A percentile compares a stretch with the other conserved stretches of the same genome.
phyloP scores from a whole-genome alignment of 2,113 vertebrate species.

The Anolis sagrei region DNA sequence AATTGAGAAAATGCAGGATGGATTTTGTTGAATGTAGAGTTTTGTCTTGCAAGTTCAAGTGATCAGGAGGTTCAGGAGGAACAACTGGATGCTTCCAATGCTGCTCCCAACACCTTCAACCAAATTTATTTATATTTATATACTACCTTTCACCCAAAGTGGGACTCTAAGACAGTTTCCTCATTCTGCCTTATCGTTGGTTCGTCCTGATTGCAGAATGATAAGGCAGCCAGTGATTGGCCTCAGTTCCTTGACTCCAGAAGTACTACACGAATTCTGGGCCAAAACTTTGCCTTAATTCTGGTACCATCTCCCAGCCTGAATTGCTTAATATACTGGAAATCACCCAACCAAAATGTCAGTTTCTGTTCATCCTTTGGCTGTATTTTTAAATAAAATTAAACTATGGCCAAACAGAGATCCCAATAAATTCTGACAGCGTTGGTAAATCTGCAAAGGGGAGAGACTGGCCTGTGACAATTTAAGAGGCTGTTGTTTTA shows the following conservation, averaged over 20 bases:
- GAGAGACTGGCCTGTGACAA: conserved; percentile 36
- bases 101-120: too few relatives aligned
- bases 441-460: conserved; percentile 35
- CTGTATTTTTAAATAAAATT: conserved; percentile 42
- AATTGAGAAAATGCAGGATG: too few relatives aligned
- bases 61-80: background rate
- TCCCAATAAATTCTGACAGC: conserved; percentile 40
- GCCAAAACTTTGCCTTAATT: background rate
- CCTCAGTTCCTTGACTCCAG: background rate
- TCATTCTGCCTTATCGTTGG: too few relatives aligned
- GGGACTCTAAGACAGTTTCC: too few relatives aligned
- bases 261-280: background rate
- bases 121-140: too few relatives aligned
- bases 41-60: too few relatives aligned
- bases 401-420: conserved; percentile 42
- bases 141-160: too few relatives aligned
- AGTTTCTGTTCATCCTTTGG: conserved; percentile 33
- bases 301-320: background rate
- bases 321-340: conserved; percentile 28
- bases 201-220: too few relatives aligned
- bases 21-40: background rate
- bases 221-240: too few relatives aligned
- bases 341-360: background rate
- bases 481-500: conserved; percentile 43
- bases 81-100: background rate